Percentiles rank a stretch among this genome's conserved stretches.
Evolutionary conservation across 2,113 vertebrate genomes (phyloP).

Genomic region (Brienomyrus brachyistius): DNA sequence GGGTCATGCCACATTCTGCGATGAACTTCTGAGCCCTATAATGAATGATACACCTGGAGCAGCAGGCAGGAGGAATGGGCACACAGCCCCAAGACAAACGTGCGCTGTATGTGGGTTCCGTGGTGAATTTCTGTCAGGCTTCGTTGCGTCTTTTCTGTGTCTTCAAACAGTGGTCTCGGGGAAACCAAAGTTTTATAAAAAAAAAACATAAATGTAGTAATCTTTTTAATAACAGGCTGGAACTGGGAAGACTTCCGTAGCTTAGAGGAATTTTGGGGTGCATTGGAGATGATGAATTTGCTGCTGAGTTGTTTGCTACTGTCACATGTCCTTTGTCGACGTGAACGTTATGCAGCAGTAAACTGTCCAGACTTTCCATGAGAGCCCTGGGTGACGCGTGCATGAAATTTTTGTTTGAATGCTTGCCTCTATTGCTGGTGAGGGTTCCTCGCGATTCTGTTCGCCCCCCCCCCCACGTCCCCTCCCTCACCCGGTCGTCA

Average conservation of each 20-base stretch:
- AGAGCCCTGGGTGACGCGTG: background rate
- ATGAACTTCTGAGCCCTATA: background rate
- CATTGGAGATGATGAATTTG: background rate
- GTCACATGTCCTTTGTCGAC: background rate
- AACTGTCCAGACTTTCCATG: background rate
- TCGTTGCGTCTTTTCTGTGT: slow-evolving; percentile 14
- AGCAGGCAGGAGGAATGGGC: background rate
- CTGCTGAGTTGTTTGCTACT: background rate
- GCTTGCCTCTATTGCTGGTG: background rate
- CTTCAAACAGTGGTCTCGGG: background rate
- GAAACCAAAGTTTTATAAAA: background rate
- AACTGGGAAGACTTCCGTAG: background rate
- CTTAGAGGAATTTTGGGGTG: background rate
- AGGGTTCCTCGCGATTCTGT: background rate
- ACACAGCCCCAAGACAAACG: background rate
- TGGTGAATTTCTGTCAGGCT: slow-evolving; percentile 23
- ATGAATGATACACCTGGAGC: background rate
- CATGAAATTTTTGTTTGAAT: background rate
- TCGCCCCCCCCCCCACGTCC: background rate
- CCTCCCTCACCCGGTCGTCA: background rate
- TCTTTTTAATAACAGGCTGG: background rate
- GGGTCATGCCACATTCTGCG: background rate
- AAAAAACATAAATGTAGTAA: background rate
- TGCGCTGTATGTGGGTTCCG: slow-evolving; percentile 28
- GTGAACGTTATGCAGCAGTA: background rate